A percentile compares a stretch with the other conserved stretches of the same genome.
Evolutionary conservation across 2,113 vertebrate genomes (phyloP).

Genomic region (Mohoua ochrocephala): DNA sequence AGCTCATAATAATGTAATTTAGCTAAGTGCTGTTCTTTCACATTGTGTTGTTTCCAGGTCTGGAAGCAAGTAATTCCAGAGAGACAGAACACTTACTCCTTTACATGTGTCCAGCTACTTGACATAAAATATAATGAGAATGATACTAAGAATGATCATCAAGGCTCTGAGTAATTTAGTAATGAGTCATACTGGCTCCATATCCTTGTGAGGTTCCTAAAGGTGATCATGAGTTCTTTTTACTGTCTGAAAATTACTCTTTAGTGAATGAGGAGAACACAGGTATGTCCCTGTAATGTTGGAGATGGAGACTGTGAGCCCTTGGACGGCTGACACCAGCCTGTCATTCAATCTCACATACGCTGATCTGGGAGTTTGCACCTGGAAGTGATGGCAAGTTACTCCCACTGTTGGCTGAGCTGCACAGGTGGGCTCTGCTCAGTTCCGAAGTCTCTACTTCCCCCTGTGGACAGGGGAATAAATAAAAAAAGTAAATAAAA

Average conservation of each 20-base stretch:
- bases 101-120: background rate
- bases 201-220: background rate
- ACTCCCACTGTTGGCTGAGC: background rate
- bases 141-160: background rate
- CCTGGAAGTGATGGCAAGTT: background rate
- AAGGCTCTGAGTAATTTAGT: background rate
- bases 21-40: background rate
- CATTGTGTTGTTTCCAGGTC: background rate
- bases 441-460: background rate
- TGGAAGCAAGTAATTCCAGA: background rate
- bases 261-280: background rate
- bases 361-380: background rate
- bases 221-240: background rate
- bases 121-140: background rate
- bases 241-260: background rate
- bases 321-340: background rate
- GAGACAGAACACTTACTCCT: background rate
- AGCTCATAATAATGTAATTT: background rate
- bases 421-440: background rate
- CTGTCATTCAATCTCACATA: background rate
- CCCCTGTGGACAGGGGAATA: background rate
- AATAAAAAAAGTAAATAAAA: accelerated
- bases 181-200: background rate
- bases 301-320: background rate
- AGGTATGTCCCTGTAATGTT: background rate